A percentile compares a stretch with the other conserved stretches of the same genome.
Evolutionary conservation across 2,797 vertebrate genomes (phyloP).

Genomic region (Otolemur crassicaudatus): DNA sequence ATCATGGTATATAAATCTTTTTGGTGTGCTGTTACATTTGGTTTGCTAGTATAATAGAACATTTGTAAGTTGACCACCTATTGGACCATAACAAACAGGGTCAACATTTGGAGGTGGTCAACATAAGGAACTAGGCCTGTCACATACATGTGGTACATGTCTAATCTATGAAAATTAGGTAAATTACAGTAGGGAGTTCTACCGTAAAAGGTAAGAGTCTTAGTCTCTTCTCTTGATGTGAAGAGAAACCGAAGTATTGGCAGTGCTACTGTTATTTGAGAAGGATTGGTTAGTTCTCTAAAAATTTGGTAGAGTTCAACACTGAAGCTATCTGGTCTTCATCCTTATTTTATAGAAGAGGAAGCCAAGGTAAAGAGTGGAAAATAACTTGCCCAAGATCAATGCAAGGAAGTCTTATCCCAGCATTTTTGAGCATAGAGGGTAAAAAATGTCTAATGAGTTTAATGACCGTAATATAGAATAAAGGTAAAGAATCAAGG

Average conservation of each 20-base stretch:
- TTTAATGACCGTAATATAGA: neutral
- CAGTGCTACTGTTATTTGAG: neutral
- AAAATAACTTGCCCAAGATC: neutral
- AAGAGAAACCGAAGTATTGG: too few species aligned
- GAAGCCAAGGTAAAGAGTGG: neutral
- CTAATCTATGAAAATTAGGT: too few species aligned
- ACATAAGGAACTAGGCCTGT: too few species aligned
- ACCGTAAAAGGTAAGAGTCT: too few species aligned
- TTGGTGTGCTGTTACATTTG: neutral
- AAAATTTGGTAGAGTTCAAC: neutral
- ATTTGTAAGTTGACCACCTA: too few species aligned
- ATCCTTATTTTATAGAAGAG: neutral
- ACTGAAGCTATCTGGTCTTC: neutral
- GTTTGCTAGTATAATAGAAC: neutral
- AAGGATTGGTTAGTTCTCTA: neutral
- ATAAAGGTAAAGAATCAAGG: neutral
- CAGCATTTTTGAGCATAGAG: neutral
- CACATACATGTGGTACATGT: too few species aligned
- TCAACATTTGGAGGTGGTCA: too few species aligned
- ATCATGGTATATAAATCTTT: neutral
- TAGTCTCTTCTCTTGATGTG: too few species aligned
- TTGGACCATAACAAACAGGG: too few species aligned
- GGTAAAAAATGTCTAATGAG: neutral
- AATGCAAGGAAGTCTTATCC: neutral
- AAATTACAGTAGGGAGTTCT: too few species aligned